Evolutionary conservation across 2,888 invertebrate genomes (phyloP).

Genomic region (Cecidostiba fungosa): DNA sequence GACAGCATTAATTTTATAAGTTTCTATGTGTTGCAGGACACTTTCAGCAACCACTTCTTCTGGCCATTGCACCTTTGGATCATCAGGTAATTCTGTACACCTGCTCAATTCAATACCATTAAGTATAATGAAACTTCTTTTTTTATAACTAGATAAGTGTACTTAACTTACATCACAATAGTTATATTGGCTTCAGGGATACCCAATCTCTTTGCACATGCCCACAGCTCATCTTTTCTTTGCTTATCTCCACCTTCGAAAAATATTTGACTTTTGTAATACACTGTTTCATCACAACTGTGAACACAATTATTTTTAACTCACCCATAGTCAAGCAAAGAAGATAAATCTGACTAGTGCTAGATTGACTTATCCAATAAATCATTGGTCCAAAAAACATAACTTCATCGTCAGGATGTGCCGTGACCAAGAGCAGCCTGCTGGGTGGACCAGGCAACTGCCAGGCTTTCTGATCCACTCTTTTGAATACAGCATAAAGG

Average conservation of each 20-base stretch:
- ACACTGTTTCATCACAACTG: background rate
- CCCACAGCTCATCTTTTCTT: slow-evolving; percentile 90
- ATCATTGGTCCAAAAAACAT: slow-evolving; percentile 99
- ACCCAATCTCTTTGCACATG: slow-evolving; percentile 90
- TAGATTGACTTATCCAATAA: slow-evolving; percentile 84
- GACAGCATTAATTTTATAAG: slow-evolving; percentile 89
- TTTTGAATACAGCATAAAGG: slow-evolving; percentile 74
- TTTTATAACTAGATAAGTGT: background rate
- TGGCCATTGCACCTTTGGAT: slow-evolving; percentile 90
- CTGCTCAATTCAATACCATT: slow-evolving; percentile 78
- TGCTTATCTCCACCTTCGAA: slow-evolving; percentile 75
- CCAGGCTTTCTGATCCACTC: slow-evolving; percentile 75
- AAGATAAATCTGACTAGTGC: slow-evolving; percentile 87
- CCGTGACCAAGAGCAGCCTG: slow-evolving; percentile 90
- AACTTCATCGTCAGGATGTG: slow-evolving; percentile 99
- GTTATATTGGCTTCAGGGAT: slow-evolving; percentile 89
- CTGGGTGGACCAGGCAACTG: slow-evolving; percentile 77
- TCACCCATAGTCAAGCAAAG: slow-evolving; percentile 93
- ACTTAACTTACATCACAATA: slow-evolving; percentile 80
- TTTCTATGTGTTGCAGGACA: slow-evolving; percentile 86
- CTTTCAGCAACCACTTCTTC: slow-evolving; percentile 84
- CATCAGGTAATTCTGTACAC: slow-evolving; percentile 89
- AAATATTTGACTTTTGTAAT: slow-evolving; percentile 56
- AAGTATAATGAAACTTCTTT: background rate
- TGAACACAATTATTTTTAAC: background rate